Conservation (phyloP, 1,140 invertebrate genomes). For the Grapholita molesta region DNA sequence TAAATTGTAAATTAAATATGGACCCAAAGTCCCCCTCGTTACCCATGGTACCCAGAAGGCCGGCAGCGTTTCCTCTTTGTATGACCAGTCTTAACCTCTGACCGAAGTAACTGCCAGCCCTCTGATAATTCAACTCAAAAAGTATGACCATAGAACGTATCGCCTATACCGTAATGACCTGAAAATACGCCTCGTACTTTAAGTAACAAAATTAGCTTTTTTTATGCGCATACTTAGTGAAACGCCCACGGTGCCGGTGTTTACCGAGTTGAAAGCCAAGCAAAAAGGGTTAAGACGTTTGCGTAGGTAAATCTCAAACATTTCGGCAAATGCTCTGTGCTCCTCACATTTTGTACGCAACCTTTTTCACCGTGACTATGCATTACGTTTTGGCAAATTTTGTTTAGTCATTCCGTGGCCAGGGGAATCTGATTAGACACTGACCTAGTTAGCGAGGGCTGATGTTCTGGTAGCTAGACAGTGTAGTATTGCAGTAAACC, state of each 20-base stretch:
- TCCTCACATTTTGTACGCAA: neutral
- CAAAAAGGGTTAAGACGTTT: neutral
- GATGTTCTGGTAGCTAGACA: neutral
- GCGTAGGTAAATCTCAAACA: neutral
- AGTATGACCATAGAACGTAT: too few relatives aligned
- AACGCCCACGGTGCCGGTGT: too few relatives aligned
- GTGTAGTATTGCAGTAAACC: neutral
- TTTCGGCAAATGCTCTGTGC: neutral
- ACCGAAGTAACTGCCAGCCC: too few relatives aligned
- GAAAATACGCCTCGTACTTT: too few relatives aligned
- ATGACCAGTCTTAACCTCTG: too few relatives aligned
- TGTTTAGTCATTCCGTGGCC: slow-evolving; percentile 10
- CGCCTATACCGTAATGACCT: too few relatives aligned
- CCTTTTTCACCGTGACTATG: slow-evolving; percentile 4
- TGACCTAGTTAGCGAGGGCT: neutral
- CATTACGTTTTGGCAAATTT: slow-evolving; percentile 3
- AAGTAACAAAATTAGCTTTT: too few relatives aligned
- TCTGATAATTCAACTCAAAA: too few relatives aligned
- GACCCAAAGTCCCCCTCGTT: too few relatives aligned
- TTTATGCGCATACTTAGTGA: neutral
- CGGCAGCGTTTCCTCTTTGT: too few relatives aligned
- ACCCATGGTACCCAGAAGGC: too few relatives aligned
- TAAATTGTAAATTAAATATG: too few relatives aligned
- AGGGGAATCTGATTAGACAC: slow-evolving; percentile 7
- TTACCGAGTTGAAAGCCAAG: neutral